phyloP scores from a whole-genome alignment of 2,797 vertebrate genomes.

The Graptemys geographica region DNA sequence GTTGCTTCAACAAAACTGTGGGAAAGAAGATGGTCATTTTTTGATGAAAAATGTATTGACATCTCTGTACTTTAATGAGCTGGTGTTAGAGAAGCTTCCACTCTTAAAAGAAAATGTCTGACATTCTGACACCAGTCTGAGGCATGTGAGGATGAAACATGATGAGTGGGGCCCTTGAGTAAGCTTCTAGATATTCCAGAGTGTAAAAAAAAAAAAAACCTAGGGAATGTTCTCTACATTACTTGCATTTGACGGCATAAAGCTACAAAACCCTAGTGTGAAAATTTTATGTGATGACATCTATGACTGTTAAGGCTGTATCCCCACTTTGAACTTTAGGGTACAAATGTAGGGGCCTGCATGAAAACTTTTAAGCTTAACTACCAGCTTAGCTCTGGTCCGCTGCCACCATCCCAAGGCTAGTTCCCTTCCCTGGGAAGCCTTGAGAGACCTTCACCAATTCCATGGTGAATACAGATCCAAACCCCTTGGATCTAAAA shows the following conservation, averaged over 20 bases:
- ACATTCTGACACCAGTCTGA: background rate
- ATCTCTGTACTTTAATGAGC: background rate
- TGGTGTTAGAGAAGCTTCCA: accelerated
- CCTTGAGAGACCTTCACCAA: too few species aligned
- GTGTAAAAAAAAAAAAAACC: background rate
- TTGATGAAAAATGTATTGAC: background rate
- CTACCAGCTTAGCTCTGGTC: too few species aligned
- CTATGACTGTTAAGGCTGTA: too few species aligned
- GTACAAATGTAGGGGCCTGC: too few species aligned
- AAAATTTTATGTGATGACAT: too few species aligned
- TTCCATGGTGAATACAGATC: too few species aligned
- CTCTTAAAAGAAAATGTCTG: background rate
- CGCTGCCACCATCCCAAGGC: too few species aligned
- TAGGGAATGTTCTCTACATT: background rate
- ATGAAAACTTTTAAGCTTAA: too few species aligned
- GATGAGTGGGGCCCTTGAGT: background rate
- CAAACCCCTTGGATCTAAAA: too few species aligned
- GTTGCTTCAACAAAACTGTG: background rate
- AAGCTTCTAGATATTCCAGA: background rate
- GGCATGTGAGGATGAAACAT: background rate
- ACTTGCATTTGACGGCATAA: background rate
- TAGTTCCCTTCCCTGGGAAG: too few species aligned
- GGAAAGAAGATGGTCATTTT: background rate
- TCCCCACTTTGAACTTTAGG: too few species aligned
- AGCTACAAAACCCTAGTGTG: background rate